phyloP scores from a whole-genome alignment of 1,140 invertebrate species.

The Drosophila leontia region DNA sequence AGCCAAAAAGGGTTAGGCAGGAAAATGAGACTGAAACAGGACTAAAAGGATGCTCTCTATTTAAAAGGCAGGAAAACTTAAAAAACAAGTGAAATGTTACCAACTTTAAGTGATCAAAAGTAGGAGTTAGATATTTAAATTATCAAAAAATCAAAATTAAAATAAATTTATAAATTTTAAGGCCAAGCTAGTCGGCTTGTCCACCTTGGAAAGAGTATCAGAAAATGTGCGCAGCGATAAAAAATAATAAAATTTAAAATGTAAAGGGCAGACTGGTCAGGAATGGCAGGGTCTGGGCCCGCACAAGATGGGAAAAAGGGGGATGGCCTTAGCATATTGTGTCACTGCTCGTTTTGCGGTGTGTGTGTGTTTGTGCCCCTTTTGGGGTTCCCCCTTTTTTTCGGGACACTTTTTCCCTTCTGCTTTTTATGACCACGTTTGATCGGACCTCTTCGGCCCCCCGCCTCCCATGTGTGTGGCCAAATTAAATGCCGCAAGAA shows the following conservation, averaged over 20 bases:
- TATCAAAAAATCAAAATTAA: too few species aligned
- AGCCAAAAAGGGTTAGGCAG: constrained; percentile 64
- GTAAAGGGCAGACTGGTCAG: constrained; percentile 38
- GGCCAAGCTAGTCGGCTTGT: background rate
- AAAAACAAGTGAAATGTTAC: background rate
- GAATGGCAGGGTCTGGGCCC: background rate
- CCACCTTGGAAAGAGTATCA: background rate
- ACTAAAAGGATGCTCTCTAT: constrained; percentile 1
- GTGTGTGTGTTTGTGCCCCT: constrained; percentile 6
- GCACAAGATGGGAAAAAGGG: background rate
- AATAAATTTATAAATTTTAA: background rate
- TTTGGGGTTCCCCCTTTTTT: constrained; percentile 6
- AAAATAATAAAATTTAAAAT: constrained; percentile 76
- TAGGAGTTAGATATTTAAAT: too few species aligned
- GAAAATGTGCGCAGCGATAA: constrained; percentile 63
- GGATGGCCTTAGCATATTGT: constrained; percentile 66
- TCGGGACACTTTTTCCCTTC: constrained; percentile 17
- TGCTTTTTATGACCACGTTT: constrained; percentile 52
- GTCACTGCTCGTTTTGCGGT: constrained; percentile 75
- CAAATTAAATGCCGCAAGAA: constrained; percentile 61
- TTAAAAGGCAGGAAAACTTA: rapidly evolving
- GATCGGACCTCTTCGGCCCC: constrained; percentile 30
- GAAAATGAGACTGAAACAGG: background rate
- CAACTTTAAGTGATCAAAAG: too few species aligned
- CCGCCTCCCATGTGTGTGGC: constrained; percentile 18